Evolutionary conservation across 2,888 invertebrate species (phyloP), one percentile per base, ranked within the genome.

Genomic region (Eupeodes luniger): DNA sequence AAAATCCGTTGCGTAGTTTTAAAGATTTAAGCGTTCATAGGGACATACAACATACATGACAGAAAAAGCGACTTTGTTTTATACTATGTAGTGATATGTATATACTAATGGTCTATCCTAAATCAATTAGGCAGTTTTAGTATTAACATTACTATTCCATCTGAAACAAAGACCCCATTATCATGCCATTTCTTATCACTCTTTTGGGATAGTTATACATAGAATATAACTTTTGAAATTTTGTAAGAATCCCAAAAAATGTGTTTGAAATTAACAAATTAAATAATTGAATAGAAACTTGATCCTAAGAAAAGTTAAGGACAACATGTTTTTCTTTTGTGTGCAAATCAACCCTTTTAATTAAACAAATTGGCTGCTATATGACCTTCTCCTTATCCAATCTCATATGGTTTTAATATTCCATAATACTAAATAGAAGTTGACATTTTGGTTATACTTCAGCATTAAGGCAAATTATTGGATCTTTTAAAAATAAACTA

Each of bases 201-300:
- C 5, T 40, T 40, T 40, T 40, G 9, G 40, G 40, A 40, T 40
- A 40, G 5, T 0, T 5, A 9, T 40, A 40, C 40, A 40, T 40
- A 40, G 40, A 40, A 9, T 40, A 5, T 40, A 40, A 9, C 9
- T 40, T 40, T 40, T 9, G 9, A 9, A 5, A 7, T 40, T 40
- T 40, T 40, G 40, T 40, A 40, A 40, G 40, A 4, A 40, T 9
- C 40, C 6, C 40, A 7, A 40, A 40, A 14, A 59, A 62, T 40
- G 7, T n/a, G 36, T 40, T 14, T 40, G 12, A 40, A 59, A 19
- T 69, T 36, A 40, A 40, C 10, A 40, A 53, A 53, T 44, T 12
- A 36, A 79, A 59, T 61, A 70, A 69, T 49, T 61, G 61, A 70
- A 70, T 62, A 34, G 70, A 74, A 74, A 74, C 66, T 59, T 81